These are phyloP conservation scores for Aspiorhynchus laticeps DNA, from an alignment of 2,113 vertebrate genomes.

Conservation along the genomic window DNA sequence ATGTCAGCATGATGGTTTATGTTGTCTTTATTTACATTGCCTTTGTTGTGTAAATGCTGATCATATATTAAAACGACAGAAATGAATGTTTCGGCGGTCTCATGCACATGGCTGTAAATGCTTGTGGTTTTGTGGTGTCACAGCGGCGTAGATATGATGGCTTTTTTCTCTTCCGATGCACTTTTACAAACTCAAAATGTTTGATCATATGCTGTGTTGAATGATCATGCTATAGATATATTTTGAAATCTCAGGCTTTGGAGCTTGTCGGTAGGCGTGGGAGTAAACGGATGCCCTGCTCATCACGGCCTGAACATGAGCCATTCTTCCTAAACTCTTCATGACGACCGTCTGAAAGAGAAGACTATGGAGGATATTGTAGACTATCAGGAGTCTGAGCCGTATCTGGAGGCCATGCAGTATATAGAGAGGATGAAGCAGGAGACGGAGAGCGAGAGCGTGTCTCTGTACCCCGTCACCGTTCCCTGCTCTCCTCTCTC, in stretches of 20 bases:
- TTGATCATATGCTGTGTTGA: not conserved
- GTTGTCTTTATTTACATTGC: not conserved
- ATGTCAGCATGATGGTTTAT: not conserved
- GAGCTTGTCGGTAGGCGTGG: not conserved
- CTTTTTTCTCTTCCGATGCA: not conserved
- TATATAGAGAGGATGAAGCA: constrained; percentile 50
- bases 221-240: not conserved
- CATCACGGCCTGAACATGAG: not conserved
- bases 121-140: not conserved
- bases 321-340: not conserved
- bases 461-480: constrained; percentile 53
- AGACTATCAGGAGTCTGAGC: constrained; percentile 41
- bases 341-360: not conserved
- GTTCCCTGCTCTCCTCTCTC: constrained; percentile 57
- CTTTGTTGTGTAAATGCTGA: not conserved
- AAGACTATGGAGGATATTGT: constrained; percentile 26
- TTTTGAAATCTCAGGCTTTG: not conserved
- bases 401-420: constrained; percentile 51
- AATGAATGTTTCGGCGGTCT: not conserved
- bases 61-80: not conserved
- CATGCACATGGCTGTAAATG: not conserved
- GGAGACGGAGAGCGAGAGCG: not conserved
- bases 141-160: not conserved
- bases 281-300: constrained; percentile 17
- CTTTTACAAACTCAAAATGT: not conserved